Evolutionary conservation across 2,888 invertebrate genomes (phyloP), one percentile per base, ranked within the genome.

Genomic region (Drosophila monieri): DNA sequence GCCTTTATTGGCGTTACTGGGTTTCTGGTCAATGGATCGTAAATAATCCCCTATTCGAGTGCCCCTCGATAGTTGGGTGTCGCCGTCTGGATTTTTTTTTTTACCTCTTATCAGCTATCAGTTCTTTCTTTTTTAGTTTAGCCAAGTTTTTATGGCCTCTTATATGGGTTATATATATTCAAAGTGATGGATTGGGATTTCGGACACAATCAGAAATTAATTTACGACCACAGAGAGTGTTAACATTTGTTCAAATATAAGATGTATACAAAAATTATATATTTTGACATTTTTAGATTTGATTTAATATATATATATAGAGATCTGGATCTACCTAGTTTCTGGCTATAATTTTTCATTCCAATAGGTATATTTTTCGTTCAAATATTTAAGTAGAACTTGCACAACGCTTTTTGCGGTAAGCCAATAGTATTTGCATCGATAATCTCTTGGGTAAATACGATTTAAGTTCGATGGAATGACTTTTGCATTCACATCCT

Each of bases 21-120:
- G 30, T 9, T 18, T 8, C 18, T n/a, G 30, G 15, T 32, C 12
- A 15, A 32, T 30, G 48, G 30, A 61, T 69, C 71, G 54, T 69
- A 70, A 69, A 69, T 69, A 61, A 70, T 54, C 6, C 53, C 1
- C 15, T 23, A 30, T 61, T 57, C 68, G 14, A 66, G 65, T 67
- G 67, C 2, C 54, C 23, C 37, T 37, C 62, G 39, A 58, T 60
- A 59, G 59, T 58, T 60, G 46, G 46, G 60, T 46, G 60, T 47
- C 47, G 60, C 60, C 60, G 62, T 37, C 62, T 51, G 62, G 51
- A 21, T 44, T 30, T 39, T 27, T 9, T 27, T 27, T 27, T 27
- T 23, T 23, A 23, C 21, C 4, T 23, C 4, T 66, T 66, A 66
- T 66, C 65, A 30, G 47, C 48, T 55, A 66, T 55, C 47, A 66